Base-by-base conservation (phyloP, 2,888 invertebrate species). In the Clusia tigrina region DNA sequence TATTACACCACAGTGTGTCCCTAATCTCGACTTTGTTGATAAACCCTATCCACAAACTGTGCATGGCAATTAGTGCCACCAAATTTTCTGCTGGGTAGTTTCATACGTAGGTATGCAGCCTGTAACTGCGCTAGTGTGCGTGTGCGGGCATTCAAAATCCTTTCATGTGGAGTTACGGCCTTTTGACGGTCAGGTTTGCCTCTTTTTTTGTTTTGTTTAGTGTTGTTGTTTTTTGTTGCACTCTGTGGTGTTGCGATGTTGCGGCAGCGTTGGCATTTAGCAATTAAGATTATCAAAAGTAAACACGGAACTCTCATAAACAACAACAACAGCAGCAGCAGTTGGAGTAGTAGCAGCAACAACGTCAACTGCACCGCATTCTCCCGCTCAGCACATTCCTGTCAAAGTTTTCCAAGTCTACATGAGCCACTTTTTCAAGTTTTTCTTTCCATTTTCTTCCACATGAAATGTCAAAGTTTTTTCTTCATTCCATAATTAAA, bases 211-310 rank as follows among this genome's bases (percentile, higher is more conserved):
- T 12, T 32, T n/a, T n/a, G n/a, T n/a, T n/a, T n/a, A n/a, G n/a
- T n/a, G n/a, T n/a, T n/a, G n/a, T n/a, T n/a, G n/a, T n/a, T n/a
- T n/a, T n/a, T n/a, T n/a, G n/a, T n/a, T n/a, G n/a, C n/a, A n/a
- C n/a, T 32, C 12, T 32, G 32, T 32, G 32, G 32, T 9, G 32
- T 12, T 32, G 32, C 12, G 12, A 42, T 6, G 9, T 6, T 42
- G 42, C n/a, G n/a, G 42, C 42, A 6, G 12, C 22, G 48, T 48
- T 22, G 48, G 48, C 48, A 48, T 18, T 48, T 48, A 6, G 48
- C 48, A 48, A 48, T 48, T 48, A 48, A 48, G 48, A 48, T 48
- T 48, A 48, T 48, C 48, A 48, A 48, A 22, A 20, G 48, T 48
- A 48, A 48, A 20, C 48, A 48, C 48, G 48, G 15, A 48, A 6